Evolutionary conservation across 2,888 invertebrate genomes (phyloP).

Genomic region (Carabus problematicus): DNA sequence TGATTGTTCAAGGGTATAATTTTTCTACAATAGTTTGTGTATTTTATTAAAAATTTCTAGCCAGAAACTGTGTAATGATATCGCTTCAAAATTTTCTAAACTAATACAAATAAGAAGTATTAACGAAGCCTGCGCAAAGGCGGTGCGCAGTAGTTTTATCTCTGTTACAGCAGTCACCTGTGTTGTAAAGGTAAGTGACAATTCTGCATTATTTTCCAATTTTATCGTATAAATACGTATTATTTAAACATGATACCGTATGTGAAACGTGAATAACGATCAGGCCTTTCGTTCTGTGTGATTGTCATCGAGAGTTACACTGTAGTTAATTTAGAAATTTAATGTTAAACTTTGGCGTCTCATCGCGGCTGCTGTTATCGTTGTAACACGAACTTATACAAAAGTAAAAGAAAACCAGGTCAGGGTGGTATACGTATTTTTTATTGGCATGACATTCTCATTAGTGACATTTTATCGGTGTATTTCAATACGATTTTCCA

Average conservation of each 20-base stretch:
- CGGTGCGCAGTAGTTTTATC: slow-evolving; percentile 57
- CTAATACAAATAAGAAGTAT: slow-evolving; percentile 37
- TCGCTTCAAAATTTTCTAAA: not conserved
- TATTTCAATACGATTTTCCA: not conserved
- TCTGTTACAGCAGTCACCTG: slow-evolving; percentile 65
- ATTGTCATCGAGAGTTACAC: slow-evolving; percentile 54
- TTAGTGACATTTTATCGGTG: slow-evolving; percentile 31
- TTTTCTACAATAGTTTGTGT: not conserved
- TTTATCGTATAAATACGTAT: slow-evolving; percentile 54
- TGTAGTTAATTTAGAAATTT: slow-evolving; percentile 55
- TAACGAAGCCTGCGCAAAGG: slow-evolving; percentile 51
- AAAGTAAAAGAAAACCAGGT: slow-evolving; percentile 50
- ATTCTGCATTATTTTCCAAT: slow-evolving; percentile 53
- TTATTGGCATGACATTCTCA: slow-evolving; percentile 28
- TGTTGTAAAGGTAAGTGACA: slow-evolving; percentile 63
- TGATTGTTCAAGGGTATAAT: slow-evolving; percentile 18
- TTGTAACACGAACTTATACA: slow-evolving; percentile 44
- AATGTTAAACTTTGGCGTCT: slow-evolving; percentile 55
- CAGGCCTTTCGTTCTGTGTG: slow-evolving; percentile 45
- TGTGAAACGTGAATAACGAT: slow-evolving; percentile 41
- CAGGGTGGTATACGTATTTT: slow-evolving; percentile 47
- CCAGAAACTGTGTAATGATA: too few species aligned
- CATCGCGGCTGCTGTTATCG: slow-evolving; percentile 49
- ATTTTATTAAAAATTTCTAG: too few species aligned
- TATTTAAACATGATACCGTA: slow-evolving; percentile 50